These are phyloP conservation scores for Aix galericulata DNA, from an alignment of 2,113 vertebrate genomes.

Conservation along the genomic window DNA sequence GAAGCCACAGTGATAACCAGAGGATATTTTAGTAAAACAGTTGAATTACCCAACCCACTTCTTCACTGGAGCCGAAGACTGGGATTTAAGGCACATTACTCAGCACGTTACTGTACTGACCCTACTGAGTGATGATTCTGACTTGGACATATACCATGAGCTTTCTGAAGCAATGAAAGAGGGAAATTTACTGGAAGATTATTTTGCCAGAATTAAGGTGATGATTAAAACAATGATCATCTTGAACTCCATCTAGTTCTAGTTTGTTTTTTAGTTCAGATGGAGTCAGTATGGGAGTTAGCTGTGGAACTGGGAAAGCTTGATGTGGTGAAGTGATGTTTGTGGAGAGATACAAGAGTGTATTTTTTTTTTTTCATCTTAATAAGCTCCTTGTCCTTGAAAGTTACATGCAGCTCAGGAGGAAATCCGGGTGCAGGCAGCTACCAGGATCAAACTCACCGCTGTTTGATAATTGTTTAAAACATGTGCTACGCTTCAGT, in stretches of 20 bases:
- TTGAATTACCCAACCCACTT: not conserved
- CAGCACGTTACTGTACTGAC: not conserved
- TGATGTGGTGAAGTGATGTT: not conserved
- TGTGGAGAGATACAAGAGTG: not conserved
- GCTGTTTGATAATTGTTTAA: not conserved
- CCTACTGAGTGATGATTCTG: not conserved
- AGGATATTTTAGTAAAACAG: not conserved
- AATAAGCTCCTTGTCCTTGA: not conserved
- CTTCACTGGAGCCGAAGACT: not conserved
- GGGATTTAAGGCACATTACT: not conserved
- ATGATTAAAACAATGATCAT: not conserved
- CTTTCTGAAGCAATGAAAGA: not conserved
- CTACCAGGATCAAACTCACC: not conserved
- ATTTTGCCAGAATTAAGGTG: not conserved
- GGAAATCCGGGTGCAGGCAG: not conserved
- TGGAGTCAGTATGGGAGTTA: not conserved
- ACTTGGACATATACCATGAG: not conserved
- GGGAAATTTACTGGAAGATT: not conserved
- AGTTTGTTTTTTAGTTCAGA: not conserved
- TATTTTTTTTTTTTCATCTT: not conserved
- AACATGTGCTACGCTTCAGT: not conserved
- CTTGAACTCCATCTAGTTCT: not conserved
- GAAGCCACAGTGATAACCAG: not conserved
- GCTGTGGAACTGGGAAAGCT: not conserved
- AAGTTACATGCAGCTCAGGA: not conserved